phyloP scores from a whole-genome alignment of 2,888 invertebrate genomes.

The Bugula neritina region DNA sequence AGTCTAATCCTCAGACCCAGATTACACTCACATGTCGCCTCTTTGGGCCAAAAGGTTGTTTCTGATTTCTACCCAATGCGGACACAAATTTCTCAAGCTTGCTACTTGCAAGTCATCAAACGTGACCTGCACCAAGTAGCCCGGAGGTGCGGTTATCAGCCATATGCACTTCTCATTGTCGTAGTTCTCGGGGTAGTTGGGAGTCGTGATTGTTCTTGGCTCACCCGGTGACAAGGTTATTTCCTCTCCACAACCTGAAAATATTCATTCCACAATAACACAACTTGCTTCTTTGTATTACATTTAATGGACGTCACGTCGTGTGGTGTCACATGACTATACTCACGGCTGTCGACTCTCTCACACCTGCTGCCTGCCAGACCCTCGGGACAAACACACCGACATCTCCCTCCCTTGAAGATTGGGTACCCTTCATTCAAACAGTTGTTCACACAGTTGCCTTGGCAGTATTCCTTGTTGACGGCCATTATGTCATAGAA shows the following conservation, averaged over 20 bases:
- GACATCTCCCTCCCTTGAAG: not conserved
- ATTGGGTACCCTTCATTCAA: slow-evolving; percentile 11
- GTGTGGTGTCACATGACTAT: not conserved
- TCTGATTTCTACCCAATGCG: not conserved
- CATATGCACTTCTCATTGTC: slow-evolving; percentile 1
- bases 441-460: slow-evolving; percentile 21
- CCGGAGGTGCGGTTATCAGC: slow-evolving; percentile 7
- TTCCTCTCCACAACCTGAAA: not conserved
- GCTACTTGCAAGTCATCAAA: not conserved
- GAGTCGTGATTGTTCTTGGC: not conserved
- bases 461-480: slow-evolving; percentile 22
- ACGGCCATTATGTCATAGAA: slow-evolving; percentile 24
- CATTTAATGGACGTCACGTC: not conserved
- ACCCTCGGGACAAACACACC: slow-evolving; percentile 20
- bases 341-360: not conserved
- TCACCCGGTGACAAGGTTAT: not conserved
- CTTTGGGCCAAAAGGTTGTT: slow-evolving; percentile 15
- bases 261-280: not conserved
- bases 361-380: slow-evolving; percentile 16
- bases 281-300: not conserved
- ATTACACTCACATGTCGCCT: slow-evolving; percentile 12
- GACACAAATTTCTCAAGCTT: not conserved
- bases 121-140: not conserved
- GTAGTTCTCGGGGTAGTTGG: slow-evolving; percentile 2
- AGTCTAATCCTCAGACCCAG: not conserved